phyloP scores from a whole-genome alignment of 2,888 invertebrate species.

The Drosophila diplacantha region DNA sequence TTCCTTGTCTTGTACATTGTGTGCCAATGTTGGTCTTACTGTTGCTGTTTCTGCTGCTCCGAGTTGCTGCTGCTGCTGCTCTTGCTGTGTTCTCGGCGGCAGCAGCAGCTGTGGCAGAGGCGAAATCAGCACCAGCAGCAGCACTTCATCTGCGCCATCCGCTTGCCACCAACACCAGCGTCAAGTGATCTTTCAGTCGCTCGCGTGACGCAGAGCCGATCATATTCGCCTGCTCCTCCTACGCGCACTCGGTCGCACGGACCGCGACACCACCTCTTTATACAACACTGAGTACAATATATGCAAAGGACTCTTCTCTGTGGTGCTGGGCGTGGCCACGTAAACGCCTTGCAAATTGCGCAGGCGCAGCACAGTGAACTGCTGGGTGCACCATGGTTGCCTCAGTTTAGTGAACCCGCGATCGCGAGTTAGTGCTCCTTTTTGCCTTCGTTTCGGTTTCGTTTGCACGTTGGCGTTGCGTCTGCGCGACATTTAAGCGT shows the following conservation, averaged over 20 bases:
- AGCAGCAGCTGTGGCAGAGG: conserved; percentile 31
- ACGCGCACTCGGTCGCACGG: conserved; percentile 21
- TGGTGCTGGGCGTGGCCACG: conserved; percentile 49
- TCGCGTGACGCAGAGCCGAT: conserved; percentile 58
- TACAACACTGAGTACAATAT: conserved; percentile 33
- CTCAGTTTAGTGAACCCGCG: conserved; percentile 64
- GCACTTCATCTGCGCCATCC: conserved; percentile 31
- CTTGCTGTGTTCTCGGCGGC: conserved; percentile 24
- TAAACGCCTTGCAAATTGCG: conserved; percentile 63
- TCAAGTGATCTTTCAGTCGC: conserved; percentile 57
- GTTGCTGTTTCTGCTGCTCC: conserved; percentile 8
- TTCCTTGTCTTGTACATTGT: conserved; percentile 31
- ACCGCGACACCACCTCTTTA: conserved; percentile 1
- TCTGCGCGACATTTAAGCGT: conserved; percentile 48
- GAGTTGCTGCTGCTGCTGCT: conserved; percentile 21
- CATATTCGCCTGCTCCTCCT: conserved; percentile 49
- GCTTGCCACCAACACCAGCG: conserved; percentile 36
- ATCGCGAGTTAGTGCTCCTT: conserved; percentile 39
- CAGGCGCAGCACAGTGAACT: conserved; percentile 26
- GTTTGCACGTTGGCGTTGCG: conserved; percentile 60
- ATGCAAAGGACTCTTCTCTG: conserved; percentile 45
- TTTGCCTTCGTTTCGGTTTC: conserved; percentile 20
- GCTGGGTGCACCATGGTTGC: conserved; percentile 24
- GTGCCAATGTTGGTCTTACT: conserved; percentile 40
- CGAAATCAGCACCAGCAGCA: conserved; percentile 38